These are phyloP conservation scores for Gastracanthus pulcherrimus DNA, from an alignment of 2,888 invertebrate species.

Conservation along the genomic window DNA sequence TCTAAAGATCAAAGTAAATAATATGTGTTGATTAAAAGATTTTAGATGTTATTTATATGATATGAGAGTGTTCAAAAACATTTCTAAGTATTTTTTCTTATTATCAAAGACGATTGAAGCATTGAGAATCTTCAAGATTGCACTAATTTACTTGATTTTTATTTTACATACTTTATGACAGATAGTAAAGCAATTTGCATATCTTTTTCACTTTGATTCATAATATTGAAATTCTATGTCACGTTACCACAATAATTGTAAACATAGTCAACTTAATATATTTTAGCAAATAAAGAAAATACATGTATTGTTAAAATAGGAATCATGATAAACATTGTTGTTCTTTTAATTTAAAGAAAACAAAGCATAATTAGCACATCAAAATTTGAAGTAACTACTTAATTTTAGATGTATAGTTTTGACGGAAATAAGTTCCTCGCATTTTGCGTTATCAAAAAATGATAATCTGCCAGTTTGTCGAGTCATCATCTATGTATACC, in stretches of 20 bases:
- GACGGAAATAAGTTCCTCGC: neutral
- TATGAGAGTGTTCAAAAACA: slow-evolving; percentile 23
- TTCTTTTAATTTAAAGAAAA: too few relatives aligned
- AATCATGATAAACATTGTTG: too few relatives aligned
- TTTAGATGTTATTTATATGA: slow-evolving; percentile 28
- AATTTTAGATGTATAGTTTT: neutral
- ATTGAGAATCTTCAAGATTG: too few relatives aligned
- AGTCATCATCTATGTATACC: neutral
- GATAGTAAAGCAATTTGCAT: too few relatives aligned
- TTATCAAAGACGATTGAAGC: too few relatives aligned
- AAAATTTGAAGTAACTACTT: neutral
- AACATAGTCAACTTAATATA: neutral
- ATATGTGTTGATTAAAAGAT: slow-evolving; percentile 21
- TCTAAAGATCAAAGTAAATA: slow-evolving; percentile 10
- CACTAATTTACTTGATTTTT: neutral
- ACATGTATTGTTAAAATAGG: too few relatives aligned
- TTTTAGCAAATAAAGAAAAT: neutral
- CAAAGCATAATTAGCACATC: too few relatives aligned
- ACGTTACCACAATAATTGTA: neutral
- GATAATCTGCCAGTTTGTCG: neutral
- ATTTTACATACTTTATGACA: too few relatives aligned
- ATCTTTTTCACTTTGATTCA: too few relatives aligned
- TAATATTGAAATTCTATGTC: neutral
- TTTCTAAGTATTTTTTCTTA: slow-evolving; percentile 10
- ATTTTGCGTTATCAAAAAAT: neutral